These are phyloP conservation scores for Torymus aiolomorphi DNA, from an alignment of 2,888 invertebrate species.

Conservation along the genomic window DNA sequence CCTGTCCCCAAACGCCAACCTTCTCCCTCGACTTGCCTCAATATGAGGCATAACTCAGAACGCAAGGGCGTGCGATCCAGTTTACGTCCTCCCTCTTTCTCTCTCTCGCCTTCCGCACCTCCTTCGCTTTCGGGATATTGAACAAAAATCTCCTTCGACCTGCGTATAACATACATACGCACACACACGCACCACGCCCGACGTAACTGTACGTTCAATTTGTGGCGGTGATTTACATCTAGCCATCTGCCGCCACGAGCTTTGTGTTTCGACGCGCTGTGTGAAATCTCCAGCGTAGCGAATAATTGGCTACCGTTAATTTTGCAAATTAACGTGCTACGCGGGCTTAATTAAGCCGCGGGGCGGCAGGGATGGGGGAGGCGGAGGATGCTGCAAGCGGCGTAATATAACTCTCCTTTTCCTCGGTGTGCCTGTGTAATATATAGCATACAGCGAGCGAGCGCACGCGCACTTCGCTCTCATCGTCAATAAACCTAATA, in stretches of 20 bases:
- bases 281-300: constrained; percentile 61
- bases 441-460: no score
- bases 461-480: background rate
- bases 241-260: constrained; percentile 58
- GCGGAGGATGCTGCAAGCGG: background rate
- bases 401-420: constrained; percentile 21
- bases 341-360: constrained; percentile 45
- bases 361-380: background rate
- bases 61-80: constrained; percentile 10
- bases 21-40: constrained; percentile 1
- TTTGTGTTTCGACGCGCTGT: constrained; percentile 57
- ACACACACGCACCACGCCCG: constrained; percentile 8
- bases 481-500: constrained; percentile 5
- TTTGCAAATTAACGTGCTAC: constrained; percentile 65
- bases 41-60: constrained; percentile 52
- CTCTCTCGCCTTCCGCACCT: background rate
- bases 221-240: constrained; percentile 59
- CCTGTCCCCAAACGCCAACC: background rate
- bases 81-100: constrained; percentile 13
- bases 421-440: background rate
- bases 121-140: constrained; percentile 37
- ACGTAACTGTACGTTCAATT: constrained; percentile 56
- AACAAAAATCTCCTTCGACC: constrained; percentile 41
- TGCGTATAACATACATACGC: background rate
- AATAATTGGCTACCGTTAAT: constrained; percentile 65